Base-by-base conservation (phyloP, 2,888 invertebrate genomes). In the Perdita meconis region DNA sequence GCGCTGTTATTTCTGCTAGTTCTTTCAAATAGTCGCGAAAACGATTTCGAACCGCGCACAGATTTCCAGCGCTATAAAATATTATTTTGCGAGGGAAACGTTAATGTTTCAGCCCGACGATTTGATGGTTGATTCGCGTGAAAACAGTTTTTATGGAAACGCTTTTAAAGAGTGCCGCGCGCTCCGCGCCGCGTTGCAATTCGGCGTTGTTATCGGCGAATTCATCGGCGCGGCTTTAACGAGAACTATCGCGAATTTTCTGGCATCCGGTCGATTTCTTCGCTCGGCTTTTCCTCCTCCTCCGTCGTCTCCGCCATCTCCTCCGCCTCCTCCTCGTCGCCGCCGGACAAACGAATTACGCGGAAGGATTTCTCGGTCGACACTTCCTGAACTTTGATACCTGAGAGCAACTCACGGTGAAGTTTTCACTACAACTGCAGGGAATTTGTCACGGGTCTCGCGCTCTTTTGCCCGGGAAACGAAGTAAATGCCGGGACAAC, bases 341-440 rank as follows among this genome's bases (percentile, higher is more conserved):
- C 44, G 51, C 59, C 40, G 40, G 68, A 69, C 68, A 50, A 70
- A 70, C 78, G 78, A 65, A 77, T 70, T 63, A 66, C 71, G 44
- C 60, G 70, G 50, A 70, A 68, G 53, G 63, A 63, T 51, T 64
- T 71, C 59, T 22, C 47, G 42, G 1, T 12, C 59, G 76, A 60
- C 63, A 47, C 67, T 78, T 72, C 53, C 42, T 67, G 63, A 78
- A 71, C 63, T 78, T 56, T 59, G 66, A 78, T 78, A 63, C 71
- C 68, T 55, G 53, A 36, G 44, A 71, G 38, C 16, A 53, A 63
- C 77, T 55, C 59, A 2, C 16, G 24, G 59, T 6, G 36, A 78
- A 67, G 55, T 79, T 72, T 64, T 40, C 74, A n/a, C 59, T 51
- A 53, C 53, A 55, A 64, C 57, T 30, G 59, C 22, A n/a, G 26